Evolutionary conservation across 2,113 vertebrate genomes (phyloP).

Genomic region (Hippolais icterina): DNA sequence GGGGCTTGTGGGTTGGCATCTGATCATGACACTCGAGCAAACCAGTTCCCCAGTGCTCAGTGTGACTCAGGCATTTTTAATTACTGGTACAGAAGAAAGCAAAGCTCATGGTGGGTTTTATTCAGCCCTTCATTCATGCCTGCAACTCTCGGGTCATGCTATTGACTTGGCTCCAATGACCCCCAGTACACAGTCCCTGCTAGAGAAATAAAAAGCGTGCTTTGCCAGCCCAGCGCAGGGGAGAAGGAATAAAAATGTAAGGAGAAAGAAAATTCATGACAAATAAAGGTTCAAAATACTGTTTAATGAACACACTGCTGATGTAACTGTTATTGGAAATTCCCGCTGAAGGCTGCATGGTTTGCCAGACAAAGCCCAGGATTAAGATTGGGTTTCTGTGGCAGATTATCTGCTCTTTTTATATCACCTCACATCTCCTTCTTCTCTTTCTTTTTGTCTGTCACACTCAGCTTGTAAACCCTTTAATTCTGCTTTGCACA

Average conservation of each 20-base stretch:
- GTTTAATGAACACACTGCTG: not conserved
- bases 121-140: not conserved
- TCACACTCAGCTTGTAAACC: not conserved
- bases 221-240: not conserved
- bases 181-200: not conserved
- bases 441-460: not conserved
- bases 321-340: not conserved
- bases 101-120: not conserved
- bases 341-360: not conserved
- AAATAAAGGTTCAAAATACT: not conserved
- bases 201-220: accelerated
- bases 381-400: not conserved
- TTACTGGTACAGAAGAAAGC: not conserved
- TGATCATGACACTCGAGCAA: not conserved
- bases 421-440: not conserved
- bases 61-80: not conserved
- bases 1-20: not conserved
- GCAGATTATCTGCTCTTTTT: not conserved
- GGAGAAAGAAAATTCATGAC: not conserved
- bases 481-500: not conserved
- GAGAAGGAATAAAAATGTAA: not conserved
- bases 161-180: not conserved
- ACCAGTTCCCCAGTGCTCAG: not conserved
- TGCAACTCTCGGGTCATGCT: not conserved
- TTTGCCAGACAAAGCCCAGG: not conserved